These are phyloP conservation scores for Tupaia tana DNA, from an alignment of 2,113 vertebrate species.

Conservation along the genomic window DNA sequence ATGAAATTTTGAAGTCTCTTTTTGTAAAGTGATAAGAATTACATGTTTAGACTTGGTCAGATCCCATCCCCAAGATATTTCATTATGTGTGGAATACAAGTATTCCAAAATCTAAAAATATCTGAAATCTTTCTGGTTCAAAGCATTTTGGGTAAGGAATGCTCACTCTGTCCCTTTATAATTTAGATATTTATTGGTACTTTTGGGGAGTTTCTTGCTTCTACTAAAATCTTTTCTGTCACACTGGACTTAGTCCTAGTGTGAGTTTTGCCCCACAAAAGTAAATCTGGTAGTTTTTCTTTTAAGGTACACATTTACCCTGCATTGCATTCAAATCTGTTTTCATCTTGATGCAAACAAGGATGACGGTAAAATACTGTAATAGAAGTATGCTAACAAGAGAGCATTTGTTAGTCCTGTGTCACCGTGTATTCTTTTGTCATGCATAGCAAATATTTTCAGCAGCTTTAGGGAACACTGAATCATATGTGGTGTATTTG, in stretches of 20 bases:
- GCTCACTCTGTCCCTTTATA: neutral
- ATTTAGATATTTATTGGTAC: slow-evolving; percentile 11
- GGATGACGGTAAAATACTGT: slow-evolving; percentile 34
- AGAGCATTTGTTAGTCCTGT: slow-evolving; percentile 10
- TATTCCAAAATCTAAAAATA: no score
- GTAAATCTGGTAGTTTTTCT: slow-evolving; percentile 22
- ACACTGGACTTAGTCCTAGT: neutral
- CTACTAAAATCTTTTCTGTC: slow-evolving; percentile 43
- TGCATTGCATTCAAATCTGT: slow-evolving; percentile 19
- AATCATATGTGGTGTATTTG: neutral
- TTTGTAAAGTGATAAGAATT: no score
- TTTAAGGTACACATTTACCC: slow-evolving; percentile 25
- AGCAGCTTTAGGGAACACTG: slow-evolving; percentile 41
- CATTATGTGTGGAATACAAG: no score
- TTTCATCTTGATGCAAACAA: slow-evolving; percentile 51
- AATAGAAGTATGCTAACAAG: neutral
- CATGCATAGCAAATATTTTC: slow-evolving; percentile 10
- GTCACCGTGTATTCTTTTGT: neutral
- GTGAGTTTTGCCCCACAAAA: slow-evolving; percentile 35
- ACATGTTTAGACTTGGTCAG: no score
- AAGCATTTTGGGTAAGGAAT: no score
- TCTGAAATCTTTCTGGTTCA: no score
- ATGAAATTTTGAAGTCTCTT: no score
- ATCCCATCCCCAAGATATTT: no score
- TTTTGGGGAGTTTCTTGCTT: slow-evolving; percentile 38